phyloP scores from a whole-genome alignment of 2,113 vertebrate species.

The Pimephales promelas region DNA sequence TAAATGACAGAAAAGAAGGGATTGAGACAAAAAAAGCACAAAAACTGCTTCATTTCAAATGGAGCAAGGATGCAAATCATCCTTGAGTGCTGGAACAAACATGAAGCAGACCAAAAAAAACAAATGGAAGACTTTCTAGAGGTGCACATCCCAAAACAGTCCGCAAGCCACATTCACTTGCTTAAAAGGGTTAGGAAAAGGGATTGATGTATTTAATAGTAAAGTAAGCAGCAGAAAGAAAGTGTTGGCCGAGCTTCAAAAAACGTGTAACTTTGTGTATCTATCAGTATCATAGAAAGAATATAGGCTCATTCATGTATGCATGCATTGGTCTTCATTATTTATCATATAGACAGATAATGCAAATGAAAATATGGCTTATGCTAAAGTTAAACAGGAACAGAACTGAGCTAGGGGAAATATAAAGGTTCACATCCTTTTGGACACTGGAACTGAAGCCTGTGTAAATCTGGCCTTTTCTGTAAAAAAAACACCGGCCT shows the following conservation, averaged over 20 bases:
- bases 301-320: not conserved
- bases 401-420: not conserved
- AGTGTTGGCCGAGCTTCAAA: not conserved
- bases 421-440: not conserved
- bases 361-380: not conserved
- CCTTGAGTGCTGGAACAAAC: not conserved
- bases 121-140: not conserved
- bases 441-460: constrained; percentile 57
- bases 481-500: not conserved
- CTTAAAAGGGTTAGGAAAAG: not conserved
- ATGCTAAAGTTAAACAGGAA: constrained; percentile 13
- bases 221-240: not conserved
- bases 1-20: constrained; percentile 40
- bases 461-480: constrained; percentile 62
- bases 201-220: not conserved
- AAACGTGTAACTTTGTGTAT: not conserved
- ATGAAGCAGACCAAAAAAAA: not conserved
- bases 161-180: constrained; percentile 14
- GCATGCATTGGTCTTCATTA: not conserved
- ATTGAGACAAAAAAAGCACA: constrained; percentile 56
- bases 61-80: not conserved
- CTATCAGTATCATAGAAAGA: not conserved
- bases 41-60: not conserved
- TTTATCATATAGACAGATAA: not conserved
- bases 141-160: constrained; percentile 11